phyloP scores from a whole-genome alignment of 2,888 invertebrate species.

The Tholera decimalis region DNA sequence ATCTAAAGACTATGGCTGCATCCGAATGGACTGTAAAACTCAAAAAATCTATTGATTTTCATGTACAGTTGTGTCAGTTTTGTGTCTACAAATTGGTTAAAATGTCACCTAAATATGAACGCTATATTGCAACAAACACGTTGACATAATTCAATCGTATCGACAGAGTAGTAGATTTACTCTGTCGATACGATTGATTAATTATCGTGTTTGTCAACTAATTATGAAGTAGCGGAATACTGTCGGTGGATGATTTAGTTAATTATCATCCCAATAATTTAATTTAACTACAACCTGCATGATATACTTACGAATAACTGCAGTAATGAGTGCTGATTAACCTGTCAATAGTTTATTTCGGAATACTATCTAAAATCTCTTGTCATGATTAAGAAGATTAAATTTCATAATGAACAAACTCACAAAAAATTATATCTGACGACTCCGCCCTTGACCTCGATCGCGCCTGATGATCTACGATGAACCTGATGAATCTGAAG shows the following conservation, averaged over 20 bases:
- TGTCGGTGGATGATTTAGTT: conserved; percentile 4
- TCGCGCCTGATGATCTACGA: no score
- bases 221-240: neutral
- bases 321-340: conserved; percentile 2
- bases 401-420: no score
- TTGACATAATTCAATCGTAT: conserved; percentile 11
- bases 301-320: neutral
- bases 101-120: neutral
- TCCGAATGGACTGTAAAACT: no score
- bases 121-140: neutral
- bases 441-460: no score
- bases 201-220: conserved; percentile 27
- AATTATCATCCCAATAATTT: conserved; percentile 8
- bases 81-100: neutral
- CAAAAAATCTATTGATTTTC: no score
- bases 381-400: no score
- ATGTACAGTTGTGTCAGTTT: no score
- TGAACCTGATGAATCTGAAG: no score
- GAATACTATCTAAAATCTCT: neutral
- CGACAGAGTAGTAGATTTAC: neutral
- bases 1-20: no score
- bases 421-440: no score
- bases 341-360: neutral
- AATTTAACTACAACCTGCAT: neutral
- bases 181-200: no score